Conservation (phyloP, 2,113 vertebrate species). For the Oncorhynchus nerka region DNA sequence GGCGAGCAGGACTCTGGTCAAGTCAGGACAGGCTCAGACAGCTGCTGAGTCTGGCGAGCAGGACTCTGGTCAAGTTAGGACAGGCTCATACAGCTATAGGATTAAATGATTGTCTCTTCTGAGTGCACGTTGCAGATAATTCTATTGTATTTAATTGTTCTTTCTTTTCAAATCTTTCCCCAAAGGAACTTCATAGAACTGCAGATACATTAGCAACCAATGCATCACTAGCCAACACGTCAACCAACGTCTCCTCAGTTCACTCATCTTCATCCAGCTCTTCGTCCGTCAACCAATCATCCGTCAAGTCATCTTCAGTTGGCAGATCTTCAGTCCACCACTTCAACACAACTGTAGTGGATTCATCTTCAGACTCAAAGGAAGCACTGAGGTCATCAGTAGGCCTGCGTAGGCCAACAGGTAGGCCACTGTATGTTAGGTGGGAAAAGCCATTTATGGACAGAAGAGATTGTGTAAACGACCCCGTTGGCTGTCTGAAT, state of each 20-base stretch:
- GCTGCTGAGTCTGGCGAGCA: too few species aligned
- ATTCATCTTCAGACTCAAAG: constrained; percentile 43
- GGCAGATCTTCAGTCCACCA: not conserved
- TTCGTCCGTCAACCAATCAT: not conserved
- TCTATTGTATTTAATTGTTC: constrained; percentile 3
- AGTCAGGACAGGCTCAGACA: too few species aligned
- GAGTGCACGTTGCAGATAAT: not conserved
- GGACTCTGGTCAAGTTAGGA: not conserved
- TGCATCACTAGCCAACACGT: not conserved
- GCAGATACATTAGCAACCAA: constrained; percentile 37
- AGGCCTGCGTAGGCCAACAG: constrained; percentile 44
- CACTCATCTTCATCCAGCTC: not conserved
- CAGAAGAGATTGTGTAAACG: not conserved
- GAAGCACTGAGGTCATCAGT: constrained; percentile 48
- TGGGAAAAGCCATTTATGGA: not conserved
- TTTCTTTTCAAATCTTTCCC: constrained; percentile 33
- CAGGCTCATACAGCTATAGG: not conserved
- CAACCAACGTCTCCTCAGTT: not conserved
- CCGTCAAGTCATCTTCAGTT: not conserved
- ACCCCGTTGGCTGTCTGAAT: too few species aligned
- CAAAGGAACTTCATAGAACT: constrained; percentile 48
- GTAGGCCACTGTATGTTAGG: constrained; percentile 26
- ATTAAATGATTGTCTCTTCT: not conserved
- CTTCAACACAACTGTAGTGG: constrained; percentile 10
- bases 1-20: not conserved